Base-by-base conservation (phyloP, 1,140 invertebrate genomes). In the Trichomalopsis sarcophagae region DNA sequence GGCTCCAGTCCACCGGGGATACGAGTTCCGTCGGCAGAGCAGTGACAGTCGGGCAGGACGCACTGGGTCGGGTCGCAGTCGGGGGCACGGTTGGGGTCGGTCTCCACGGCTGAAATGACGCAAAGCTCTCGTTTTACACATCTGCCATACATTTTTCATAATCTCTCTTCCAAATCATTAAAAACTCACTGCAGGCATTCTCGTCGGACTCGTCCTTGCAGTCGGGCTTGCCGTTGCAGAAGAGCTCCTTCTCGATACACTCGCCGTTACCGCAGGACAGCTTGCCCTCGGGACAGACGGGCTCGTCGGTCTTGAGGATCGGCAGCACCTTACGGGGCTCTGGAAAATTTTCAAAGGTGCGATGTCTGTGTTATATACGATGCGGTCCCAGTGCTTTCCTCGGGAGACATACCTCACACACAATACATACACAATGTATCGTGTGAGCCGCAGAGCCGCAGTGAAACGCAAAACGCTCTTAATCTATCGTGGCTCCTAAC, bases 151-250 rank as follows among this genome's bases (percentile, higher is more conserved):
- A 11, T 9, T 44, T 44, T 44, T 44, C 36, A 7, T 10, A 0
- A 1, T 44, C 10, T 50, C 13, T 50, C 10, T 50, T 50, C 47
- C 1, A 44, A 44, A 44, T 44, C 40, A 44, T 44, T 7, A 10
- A 44, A 44, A 44, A 96, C 97, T 97, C 94, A 98, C 97, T 96
- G 95, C 98, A 99, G 87, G 97, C 97, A 90, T 97, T 98, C 94
- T 99, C 98, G 91, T 99, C 98, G 66, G 97, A 98, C 89, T 98
- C 97, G 92, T 99, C 98, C 89, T 97, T 96, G 93, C 98, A 99
- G 89, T 99, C 97, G 47, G 95, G 93, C 93, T 97, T 97, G 90
- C 97, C 97, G 91, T 99, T 97, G 93, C 98, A 99, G 94, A 98
- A 98, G 47, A 98, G 94, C 89, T 97, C 96, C 93, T 97, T 98